Evolutionary conservation across 2,113 vertebrate species (phyloP).

Genomic region (Desmodus rotundus): DNA sequence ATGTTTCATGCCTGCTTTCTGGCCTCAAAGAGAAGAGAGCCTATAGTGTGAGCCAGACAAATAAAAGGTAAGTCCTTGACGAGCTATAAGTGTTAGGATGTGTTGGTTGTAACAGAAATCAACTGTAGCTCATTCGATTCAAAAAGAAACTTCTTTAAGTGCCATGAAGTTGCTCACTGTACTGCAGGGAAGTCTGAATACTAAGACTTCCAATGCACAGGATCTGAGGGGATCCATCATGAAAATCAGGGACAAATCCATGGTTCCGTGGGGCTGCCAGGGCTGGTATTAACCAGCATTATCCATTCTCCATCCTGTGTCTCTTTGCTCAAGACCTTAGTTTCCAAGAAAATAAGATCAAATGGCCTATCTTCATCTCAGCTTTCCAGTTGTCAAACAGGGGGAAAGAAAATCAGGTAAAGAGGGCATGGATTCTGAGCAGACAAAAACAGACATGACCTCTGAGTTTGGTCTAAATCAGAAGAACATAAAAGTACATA

Average conservation of each 20-base stretch:
- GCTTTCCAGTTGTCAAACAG: background rate
- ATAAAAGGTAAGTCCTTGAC: background rate
- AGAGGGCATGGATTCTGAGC: background rate
- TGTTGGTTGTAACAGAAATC: constrained; percentile 21
- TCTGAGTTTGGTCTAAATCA: background rate
- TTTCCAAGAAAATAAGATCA: constrained; percentile 10
- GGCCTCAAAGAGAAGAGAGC: background rate
- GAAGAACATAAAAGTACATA: background rate
- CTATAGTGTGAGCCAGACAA: background rate
- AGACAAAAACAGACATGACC: background rate
- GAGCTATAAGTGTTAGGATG: background rate
- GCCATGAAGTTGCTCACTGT: background rate
- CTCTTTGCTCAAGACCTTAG: background rate
- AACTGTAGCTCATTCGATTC: constrained; percentile 33
- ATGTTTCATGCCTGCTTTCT: background rate
- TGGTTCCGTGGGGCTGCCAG: background rate
- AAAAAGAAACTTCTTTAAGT: constrained; percentile 1
- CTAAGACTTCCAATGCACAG: background rate
- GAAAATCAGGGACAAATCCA: background rate
- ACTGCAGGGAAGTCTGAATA: background rate
- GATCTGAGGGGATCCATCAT: background rate
- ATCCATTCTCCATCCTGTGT: background rate
- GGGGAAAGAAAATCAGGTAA: background rate
- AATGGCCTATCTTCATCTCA: constrained; percentile 5
- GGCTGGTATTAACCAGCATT: background rate